Evolutionary conservation across 2,797 vertebrate genomes (phyloP).

Genomic region (Rhadinocentrus ornatus): DNA sequence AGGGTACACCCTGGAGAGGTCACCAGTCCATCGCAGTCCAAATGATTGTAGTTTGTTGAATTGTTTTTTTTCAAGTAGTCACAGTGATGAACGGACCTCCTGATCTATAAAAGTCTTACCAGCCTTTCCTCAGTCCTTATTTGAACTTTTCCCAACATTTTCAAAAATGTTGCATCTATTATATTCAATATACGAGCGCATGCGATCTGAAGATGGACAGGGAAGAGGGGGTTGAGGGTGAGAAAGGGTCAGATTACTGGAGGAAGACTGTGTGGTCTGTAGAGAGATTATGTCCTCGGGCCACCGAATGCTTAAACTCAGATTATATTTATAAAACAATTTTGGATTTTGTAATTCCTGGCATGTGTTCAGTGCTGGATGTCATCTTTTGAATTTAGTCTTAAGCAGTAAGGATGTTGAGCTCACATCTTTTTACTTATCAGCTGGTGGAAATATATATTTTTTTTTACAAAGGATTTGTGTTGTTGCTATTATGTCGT

Average conservation of each 20-base stretch:
- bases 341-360: slow-evolving; percentile 41
- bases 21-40: no score
- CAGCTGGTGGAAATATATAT: neutral
- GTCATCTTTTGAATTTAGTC: slow-evolving; percentile 17
- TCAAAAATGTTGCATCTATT: neutral
- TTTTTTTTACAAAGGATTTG: neutral
- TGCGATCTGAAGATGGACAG: slow-evolving; percentile 27
- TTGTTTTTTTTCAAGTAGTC: no score
- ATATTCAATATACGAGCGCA: neutral
- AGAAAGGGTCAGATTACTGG: slow-evolving; percentile 52
- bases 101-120: no score
- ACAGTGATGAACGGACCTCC: neutral
- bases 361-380: slow-evolving; percentile 26
- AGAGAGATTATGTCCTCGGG: slow-evolving; percentile 58
- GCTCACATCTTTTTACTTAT: neutral
- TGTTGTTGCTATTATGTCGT: neutral
- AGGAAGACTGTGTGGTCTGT: slow-evolving; percentile 51
- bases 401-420: neutral
- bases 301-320: slow-evolving; percentile 54
- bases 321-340: slow-evolving; percentile 57
- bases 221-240: slow-evolving; percentile 10
- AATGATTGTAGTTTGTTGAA: no score
- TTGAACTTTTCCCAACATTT: no score
- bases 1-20: no score
- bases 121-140: no score